These are phyloP conservation scores for Myanophis thanlyinensis DNA, from an alignment of 2,113 vertebrate genomes.

Conservation along the genomic window DNA sequence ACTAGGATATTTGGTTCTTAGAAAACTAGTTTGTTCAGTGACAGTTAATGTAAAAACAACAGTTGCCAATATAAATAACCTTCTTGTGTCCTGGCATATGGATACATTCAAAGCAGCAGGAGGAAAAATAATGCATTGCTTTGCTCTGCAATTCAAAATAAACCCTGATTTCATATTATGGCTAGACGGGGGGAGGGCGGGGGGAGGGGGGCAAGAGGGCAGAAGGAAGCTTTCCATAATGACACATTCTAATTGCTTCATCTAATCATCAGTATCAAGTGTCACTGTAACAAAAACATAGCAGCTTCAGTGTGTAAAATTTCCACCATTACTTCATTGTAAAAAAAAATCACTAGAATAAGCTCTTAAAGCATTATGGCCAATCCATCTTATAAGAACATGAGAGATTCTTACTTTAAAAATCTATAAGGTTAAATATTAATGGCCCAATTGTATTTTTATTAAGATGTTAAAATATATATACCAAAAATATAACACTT, in stretches of 20 bases:
- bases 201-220: too few relatives aligned
- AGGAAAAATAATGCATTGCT: background rate
- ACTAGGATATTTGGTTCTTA: background rate
- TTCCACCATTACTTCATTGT: background rate
- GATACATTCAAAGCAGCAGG: background rate
- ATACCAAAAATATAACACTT: background rate
- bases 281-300: background rate
- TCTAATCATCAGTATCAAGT: background rate
- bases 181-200: background rate
- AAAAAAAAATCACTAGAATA: background rate
- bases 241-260: background rate
- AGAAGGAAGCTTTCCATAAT: background rate
- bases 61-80: background rate
- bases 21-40: background rate
- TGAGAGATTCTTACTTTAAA: background rate
- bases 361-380: background rate
- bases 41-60: background rate
- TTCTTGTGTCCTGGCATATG: background rate
- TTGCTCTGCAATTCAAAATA: background rate
- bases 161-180: conserved; percentile 21
- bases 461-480: background rate
- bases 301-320: background rate
- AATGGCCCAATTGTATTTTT: background rate
- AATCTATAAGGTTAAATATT: background rate
- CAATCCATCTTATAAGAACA: background rate